Base-by-base conservation (phyloP, 2,797 vertebrate genomes). In the Hafferia zeledoni region DNA sequence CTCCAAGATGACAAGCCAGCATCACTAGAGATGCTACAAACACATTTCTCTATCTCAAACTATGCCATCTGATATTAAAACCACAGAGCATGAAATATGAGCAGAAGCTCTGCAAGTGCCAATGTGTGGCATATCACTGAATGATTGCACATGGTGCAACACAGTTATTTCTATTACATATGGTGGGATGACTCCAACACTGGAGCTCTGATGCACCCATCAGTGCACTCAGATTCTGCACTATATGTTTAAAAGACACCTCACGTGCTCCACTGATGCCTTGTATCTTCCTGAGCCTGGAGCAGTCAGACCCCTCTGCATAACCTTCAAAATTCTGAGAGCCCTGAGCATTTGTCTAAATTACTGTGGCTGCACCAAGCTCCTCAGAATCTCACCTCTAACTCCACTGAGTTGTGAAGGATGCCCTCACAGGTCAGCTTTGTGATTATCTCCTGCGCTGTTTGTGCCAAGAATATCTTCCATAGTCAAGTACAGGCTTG, bases 1-100 rank as follows among this genome's bases (percentile, higher is more conserved):
- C 94, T 95, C 89, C 53, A 53, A 59, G 87, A 89, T 79, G 94
- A 96, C 91, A 96, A 93, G 87, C 93, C 94, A 96, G 80, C 77
- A 88, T 88, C 93, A 79, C 92, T 23, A 94, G 67, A 85, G 94
- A 95, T 82, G 93, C 74, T 93, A 86, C 93, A 93, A 90, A 95
- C 70, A 79, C 86, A 94, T 85, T 92, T 90, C 76, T 83, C 83
- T 71, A 69, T 87, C 82, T 78, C 59, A 56, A 91, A 77, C 47
- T 6, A 69, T 3, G 44, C 95, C 95, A 96, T 90, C 89, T 93
- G 85, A 94, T 87, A 88, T 52, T 89, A 94, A 96, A 96, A 56
- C 65, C 69, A 63, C 55, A 78, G 50, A 83, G 72, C 82, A 95
- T 19, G 31, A 86, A 93, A 94, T 46, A 20, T 0, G 37, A 91